These are phyloP conservation scores for Anastatus disparis DNA, from an alignment of 1,140 invertebrate species.

Conservation along the genomic window DNA sequence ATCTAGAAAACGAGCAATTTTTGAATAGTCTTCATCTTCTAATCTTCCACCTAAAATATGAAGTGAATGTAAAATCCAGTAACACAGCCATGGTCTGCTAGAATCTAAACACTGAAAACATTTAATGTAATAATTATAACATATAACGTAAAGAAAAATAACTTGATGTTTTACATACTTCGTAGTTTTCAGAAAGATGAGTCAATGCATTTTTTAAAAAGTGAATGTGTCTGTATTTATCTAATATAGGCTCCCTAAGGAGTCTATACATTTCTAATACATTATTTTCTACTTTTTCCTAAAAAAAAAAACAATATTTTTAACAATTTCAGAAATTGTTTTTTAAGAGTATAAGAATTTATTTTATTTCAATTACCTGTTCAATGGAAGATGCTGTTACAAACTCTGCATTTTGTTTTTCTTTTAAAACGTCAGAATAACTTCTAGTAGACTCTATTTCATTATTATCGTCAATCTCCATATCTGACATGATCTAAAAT, in stretches of 20 bases:
- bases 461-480: slow-evolving; percentile 41
- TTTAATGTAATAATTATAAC: slow-evolving; percentile 24
- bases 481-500: slow-evolving; percentile 42
- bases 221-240: slow-evolving; percentile 73
- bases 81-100: slow-evolving; percentile 94
- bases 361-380: slow-evolving; percentile 41
- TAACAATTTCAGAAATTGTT: background rate
- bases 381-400: slow-evolving; percentile 44
- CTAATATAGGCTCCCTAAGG: slow-evolving; percentile 71
- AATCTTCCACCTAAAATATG: slow-evolving; percentile 82
- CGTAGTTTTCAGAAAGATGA: slow-evolving; percentile 75
- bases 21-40: slow-evolving; percentile 72
- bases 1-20: slow-evolving; percentile 76
- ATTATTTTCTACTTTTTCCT: slow-evolving; percentile 75
- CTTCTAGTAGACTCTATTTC: slow-evolving; percentile 39
- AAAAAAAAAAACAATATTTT: slow-evolving; percentile 35
- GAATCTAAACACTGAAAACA: slow-evolving; percentile 82
- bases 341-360: background rate
- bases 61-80: slow-evolving; percentile 95
- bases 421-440: slow-evolving; percentile 35
- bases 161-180: slow-evolving; percentile 67
- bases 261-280: slow-evolving; percentile 74
- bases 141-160: slow-evolving; percentile 31
- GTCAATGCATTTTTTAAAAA: slow-evolving; percentile 78
- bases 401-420: slow-evolving; percentile 41